phyloP scores from a whole-genome alignment of 2,113 vertebrate genomes.

The Vulpes vulpes region DNA sequence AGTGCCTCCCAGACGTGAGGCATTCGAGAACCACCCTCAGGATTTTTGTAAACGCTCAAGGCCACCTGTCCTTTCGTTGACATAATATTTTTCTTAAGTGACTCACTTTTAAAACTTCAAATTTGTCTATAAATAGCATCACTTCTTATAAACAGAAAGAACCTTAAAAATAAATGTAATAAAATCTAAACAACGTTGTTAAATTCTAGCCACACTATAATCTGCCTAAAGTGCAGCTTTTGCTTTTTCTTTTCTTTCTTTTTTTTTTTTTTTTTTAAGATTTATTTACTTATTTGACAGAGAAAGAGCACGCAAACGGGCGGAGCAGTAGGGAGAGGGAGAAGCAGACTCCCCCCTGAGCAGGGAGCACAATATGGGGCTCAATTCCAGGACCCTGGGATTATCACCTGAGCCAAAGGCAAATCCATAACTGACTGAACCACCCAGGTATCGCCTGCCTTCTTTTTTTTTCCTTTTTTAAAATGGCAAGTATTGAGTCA shows the following conservation, averaged over 20 bases:
- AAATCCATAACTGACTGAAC: too few species aligned
- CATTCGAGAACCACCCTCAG: neutral
- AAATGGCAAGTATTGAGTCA: neutral
- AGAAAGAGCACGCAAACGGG: too few species aligned
- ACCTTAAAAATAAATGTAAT: neutral
- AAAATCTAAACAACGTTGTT: neutral
- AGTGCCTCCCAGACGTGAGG: neutral
- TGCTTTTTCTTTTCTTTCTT: neutral
- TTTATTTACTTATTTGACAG: too few species aligned
- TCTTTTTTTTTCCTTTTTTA: neutral
- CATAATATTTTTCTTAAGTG: neutral
- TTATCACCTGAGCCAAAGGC: too few species aligned
- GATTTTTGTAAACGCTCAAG: neutral
- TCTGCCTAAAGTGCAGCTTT: neutral
- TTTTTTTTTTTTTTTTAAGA: too few species aligned
- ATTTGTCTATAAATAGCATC: neutral
- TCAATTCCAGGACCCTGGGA: too few species aligned
- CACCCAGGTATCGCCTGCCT: too few species aligned
- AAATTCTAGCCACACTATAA: neutral
- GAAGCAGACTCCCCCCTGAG: too few species aligned
- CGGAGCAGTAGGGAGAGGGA: too few species aligned
- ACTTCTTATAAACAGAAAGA: constrained; percentile 22
- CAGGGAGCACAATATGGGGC: too few species aligned
- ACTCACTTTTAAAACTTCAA: constrained; percentile 7
- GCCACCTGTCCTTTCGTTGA: neutral